Evolutionary conservation across 2,113 vertebrate species (phyloP).

Genomic region (Notechis scutatus): DNA sequence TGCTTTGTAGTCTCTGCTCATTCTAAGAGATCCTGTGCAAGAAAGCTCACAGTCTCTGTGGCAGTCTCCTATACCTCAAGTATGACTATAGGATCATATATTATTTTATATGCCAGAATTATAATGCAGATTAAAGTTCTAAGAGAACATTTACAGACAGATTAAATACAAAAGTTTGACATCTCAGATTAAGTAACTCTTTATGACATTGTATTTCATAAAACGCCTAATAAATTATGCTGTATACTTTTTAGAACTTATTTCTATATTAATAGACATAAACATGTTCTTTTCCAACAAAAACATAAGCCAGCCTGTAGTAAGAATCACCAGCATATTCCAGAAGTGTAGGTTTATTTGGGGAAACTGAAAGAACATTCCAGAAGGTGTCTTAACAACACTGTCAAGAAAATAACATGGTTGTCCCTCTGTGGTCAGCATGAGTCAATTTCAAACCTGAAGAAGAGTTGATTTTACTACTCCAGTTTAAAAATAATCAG

Average conservation of each 20-base stretch:
- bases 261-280: conserved; percentile 61
- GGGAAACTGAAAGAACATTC: not conserved
- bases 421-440: not conserved
- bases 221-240: conserved; percentile 6
- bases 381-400: not conserved
- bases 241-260: conserved; percentile 37
- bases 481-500: conserved; percentile 58
- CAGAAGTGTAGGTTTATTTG: not conserved
- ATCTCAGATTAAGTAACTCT: not conserved
- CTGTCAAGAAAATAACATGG: not conserved
- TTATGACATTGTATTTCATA: not conserved
- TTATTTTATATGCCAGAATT: not conserved
- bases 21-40: not conserved
- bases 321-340: not conserved
- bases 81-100: not conserved
- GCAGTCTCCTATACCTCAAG: not conserved
- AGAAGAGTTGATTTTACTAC: conserved; percentile 37
- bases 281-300: conserved; percentile 60
- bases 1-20: not conserved
- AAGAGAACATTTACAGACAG: not conserved
- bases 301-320: conserved; percentile 44
- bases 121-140: not conserved
- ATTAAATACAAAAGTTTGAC: not conserved
- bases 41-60: not conserved
- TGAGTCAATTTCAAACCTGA: not conserved